phyloP scores from a whole-genome alignment of 2,888 invertebrate genomes.

The Venustoraphidia nigricollis region DNA sequence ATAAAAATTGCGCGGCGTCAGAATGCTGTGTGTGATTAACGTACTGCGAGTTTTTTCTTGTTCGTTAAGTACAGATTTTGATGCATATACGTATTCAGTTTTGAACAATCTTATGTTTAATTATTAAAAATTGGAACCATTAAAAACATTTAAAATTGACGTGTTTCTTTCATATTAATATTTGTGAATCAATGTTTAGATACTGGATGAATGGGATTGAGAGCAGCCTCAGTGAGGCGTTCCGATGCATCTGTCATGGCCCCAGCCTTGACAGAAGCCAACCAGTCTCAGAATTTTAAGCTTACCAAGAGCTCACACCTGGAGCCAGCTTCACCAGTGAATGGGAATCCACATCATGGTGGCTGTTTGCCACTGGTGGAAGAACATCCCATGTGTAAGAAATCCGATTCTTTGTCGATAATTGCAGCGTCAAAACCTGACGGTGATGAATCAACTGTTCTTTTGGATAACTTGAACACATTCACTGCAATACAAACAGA shows the following conservation, averaged over 20 bases:
- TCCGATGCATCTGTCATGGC: conserved; percentile 71
- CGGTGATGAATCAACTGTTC: conserved; percentile 12
- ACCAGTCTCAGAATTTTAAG: conserved; percentile 32
- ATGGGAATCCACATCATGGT: conserved; percentile 9
- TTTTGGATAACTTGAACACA: conserved; percentile 18
- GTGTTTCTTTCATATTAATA: no score
- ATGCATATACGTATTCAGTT: no score
- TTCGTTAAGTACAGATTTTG: no score
- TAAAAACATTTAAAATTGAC: no score
- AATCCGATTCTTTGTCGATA: conserved; percentile 6
- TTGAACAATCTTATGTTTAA: no score
- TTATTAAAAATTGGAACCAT: no score
- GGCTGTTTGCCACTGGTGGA: conserved; percentile 8
- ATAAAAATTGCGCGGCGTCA: no score
- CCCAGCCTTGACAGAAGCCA: conserved; percentile 77
- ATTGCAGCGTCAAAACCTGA: conserved; percentile 7
- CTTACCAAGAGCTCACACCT: conserved; percentile 15
- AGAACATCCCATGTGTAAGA: conserved; percentile 10
- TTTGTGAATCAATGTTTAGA: no score
- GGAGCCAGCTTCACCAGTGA: conserved; percentile 15
- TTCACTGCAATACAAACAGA: conserved; percentile 5
- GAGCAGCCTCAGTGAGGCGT: conserved; percentile 36
- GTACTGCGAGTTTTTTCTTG: no score
- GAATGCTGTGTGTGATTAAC: no score
- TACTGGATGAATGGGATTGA: conserved; percentile 34